Percentiles rank a stretch among this genome's conserved stretches.
Conservation (phyloP, 2,797 vertebrate species). For the Gymnocypris eckloni region DNA sequence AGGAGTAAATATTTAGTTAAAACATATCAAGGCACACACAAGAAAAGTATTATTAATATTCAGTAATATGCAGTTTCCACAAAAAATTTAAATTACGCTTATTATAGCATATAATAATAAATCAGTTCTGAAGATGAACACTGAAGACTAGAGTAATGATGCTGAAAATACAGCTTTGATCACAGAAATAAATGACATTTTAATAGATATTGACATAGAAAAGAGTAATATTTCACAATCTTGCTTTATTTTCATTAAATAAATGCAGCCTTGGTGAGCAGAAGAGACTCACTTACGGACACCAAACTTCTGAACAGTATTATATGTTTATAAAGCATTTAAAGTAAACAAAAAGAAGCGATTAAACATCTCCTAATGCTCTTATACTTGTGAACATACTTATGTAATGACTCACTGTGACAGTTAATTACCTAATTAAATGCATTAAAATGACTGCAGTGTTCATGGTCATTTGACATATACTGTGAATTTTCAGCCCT, state of each 20-base stretch:
- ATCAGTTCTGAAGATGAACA: neutral
- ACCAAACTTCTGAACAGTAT: neutral
- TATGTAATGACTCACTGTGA: neutral
- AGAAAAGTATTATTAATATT: too few relatives aligned
- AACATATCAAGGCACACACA: neutral
- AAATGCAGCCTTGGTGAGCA: neutral
- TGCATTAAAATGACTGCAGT: neutral
- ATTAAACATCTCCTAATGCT: conserved; percentile 3
- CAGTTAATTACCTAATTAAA: conserved; percentile 8
- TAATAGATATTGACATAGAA: neutral
- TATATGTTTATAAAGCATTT: too few relatives aligned
- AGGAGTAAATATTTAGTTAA: neutral
- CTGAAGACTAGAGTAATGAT: neutral
- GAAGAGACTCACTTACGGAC: neutral
- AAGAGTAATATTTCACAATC: neutral
- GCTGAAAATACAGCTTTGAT: neutral
- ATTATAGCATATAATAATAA: neutral
- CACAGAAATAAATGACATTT: neutral
- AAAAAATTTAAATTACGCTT: neutral
- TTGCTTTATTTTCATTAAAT: neutral
- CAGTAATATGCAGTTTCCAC: neutral
- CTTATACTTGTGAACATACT: neutral
- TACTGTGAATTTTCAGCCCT: neutral
- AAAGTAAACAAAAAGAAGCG: neutral
- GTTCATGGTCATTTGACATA: neutral